Evolutionary conservation across 2,797 vertebrate genomes (phyloP), one percentile per base, ranked within the genome.

Genomic region (Leptatherina wallacei): DNA sequence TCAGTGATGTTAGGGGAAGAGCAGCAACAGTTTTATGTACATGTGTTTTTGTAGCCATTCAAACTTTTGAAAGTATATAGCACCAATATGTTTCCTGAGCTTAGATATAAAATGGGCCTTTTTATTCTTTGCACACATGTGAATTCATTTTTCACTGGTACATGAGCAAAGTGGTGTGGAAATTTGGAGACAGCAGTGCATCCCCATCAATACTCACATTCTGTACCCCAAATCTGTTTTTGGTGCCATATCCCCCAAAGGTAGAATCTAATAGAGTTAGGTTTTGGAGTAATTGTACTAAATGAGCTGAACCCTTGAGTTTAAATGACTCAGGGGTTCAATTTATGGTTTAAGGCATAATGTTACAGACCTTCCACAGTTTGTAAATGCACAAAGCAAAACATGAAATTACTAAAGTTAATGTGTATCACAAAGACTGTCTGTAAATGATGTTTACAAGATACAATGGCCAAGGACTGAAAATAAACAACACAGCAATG

Each of bases 301-400:
- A 66, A 83, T 61, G 6, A 77, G 55, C 49, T 20, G 3, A 67
- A 55, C 14, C 64, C 18, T 13, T 52, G 11, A 27, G 49, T 52
- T 52, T 52, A 52, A 52, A 52, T 52, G 10, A 27, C 10, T 52
- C 10, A 2, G 22, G 22, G 49, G 24, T 52, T 52, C n/a, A 52
- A 27, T 24, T 27, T 27, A 27, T 52, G 22, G 22, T 12, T 27
- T n/a, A n/a, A 9, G 10, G 11, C 11, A 13, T 27, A 12, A 2
- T 27, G 10, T 52, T 27, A 52, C 22, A 52, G 22, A 52, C 22
- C 22, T 52, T 27, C 3, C 49, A 52, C 22, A 52, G 49, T 52
- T 52, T 49, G 20, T 22, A 8, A 52, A 52, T 13, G 11, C 49
- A 24, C 22, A 52, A 47, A n/a, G 20, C 44, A n/a, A 49, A 9